A percentile compares a stretch with the other conserved stretches of the same genome.
These are phyloP conservation scores for Epirrita christyi DNA, from an alignment of 2,888 invertebrate genomes.

Conservation along the genomic window DNA sequence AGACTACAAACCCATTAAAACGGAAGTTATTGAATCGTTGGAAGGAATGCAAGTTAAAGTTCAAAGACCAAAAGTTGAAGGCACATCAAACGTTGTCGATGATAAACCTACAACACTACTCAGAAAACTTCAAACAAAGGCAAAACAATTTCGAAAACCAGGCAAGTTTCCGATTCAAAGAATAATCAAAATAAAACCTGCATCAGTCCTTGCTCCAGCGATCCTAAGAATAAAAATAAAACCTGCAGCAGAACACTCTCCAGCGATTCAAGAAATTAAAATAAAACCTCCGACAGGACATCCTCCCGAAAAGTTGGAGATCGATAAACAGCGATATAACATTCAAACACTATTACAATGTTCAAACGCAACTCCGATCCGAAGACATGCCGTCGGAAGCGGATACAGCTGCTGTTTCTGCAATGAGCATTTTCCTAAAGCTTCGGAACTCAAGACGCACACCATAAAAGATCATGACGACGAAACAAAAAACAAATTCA, in stretches of 20 bases:
- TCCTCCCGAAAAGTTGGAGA: slow-evolving; percentile 2
- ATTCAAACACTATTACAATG: slow-evolving; percentile 41
- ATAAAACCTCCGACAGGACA: background rate
- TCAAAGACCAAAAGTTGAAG: slow-evolving; percentile 18
- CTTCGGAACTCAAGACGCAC: slow-evolving; percentile 58
- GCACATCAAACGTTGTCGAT: background rate
- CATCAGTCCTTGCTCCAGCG: background rate
- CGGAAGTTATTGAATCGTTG: slow-evolving; percentile 9
- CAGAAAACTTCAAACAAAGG: slow-evolving; percentile 29
- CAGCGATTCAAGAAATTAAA: background rate
- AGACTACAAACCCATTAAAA: slow-evolving; percentile 18
- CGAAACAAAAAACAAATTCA: slow-evolving; percentile 23
- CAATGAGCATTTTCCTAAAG: slow-evolving; percentile 44
- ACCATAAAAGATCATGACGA: slow-evolving; percentile 41
- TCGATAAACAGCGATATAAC: slow-evolving; percentile 39
- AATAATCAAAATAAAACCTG: background rate
- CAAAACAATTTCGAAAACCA: background rate
- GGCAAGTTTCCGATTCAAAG: background rate
- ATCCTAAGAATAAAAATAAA: background rate
- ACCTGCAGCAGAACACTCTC: background rate
- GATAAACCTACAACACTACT: background rate
- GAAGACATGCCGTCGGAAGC: slow-evolving; percentile 40
- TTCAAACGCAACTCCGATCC: slow-evolving; percentile 57
- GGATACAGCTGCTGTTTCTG: slow-evolving; percentile 62
- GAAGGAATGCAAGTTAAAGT: slow-evolving; percentile 40